Conservation (phyloP, 2,113 vertebrate species). For the Aleadryas rufinucha region DNA sequence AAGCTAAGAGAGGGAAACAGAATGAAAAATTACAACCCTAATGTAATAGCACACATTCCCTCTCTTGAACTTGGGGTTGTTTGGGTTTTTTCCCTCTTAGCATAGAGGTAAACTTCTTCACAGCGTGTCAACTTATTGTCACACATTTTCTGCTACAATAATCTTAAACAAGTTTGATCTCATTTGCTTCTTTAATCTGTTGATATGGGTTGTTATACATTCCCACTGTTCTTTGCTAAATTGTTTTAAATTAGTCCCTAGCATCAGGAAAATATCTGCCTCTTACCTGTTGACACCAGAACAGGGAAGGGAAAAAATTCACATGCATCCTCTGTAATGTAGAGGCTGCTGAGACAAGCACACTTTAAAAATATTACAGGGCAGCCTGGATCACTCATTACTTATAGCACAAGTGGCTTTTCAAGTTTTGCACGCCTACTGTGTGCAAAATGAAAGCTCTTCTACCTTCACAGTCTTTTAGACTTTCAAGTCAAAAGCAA, state of each 20-base stretch:
- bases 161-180: constrained; percentile 23
- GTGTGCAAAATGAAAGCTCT: background rate
- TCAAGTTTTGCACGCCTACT: background rate
- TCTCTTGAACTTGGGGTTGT: background rate
- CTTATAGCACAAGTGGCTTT: background rate
- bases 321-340: background rate
- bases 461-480: background rate
- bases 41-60: background rate
- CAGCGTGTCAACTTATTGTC: constrained; percentile 11
- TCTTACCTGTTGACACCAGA: background rate
- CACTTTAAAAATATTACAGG: background rate
- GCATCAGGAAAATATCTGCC: constrained; percentile 10
- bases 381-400: background rate
- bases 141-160: constrained; percentile 42
- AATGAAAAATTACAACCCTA: constrained; percentile 19
- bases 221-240: background rate
- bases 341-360: background rate
- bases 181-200: constrained; percentile 31
- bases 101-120: constrained; percentile 15
- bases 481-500: background rate
- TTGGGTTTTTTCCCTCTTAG: background rate
- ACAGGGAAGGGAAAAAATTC: background rate
- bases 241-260: background rate
- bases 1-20: background rate
- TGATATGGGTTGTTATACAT: constrained; percentile 6